Evolutionary conservation across 1,140 invertebrate species (phyloP).

Genomic region (Samia ricini): DNA sequence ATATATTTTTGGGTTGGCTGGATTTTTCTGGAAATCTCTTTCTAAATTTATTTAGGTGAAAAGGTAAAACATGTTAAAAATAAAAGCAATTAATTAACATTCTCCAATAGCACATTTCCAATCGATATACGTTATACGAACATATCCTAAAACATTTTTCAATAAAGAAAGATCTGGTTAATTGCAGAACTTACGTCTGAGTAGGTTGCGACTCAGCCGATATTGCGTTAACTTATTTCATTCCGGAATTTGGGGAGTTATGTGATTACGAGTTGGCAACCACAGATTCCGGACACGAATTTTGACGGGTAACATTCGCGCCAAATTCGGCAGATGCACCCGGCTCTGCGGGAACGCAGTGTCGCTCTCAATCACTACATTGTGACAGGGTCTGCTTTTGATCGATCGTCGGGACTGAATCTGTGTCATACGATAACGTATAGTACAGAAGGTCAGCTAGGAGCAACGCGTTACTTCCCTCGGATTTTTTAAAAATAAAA

Average conservation of each 20-base stretch:
- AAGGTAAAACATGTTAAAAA: too few species aligned
- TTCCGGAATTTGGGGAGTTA: not conserved
- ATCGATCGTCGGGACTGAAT: conserved; percentile 35
- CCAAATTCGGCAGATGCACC: conserved; percentile 48
- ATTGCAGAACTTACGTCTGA: too few species aligned
- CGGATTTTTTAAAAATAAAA: too few species aligned
- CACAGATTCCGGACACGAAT: conserved; percentile 12
- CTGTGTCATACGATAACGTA: not conserved
- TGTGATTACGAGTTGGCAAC: not conserved
- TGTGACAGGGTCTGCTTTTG: conserved; percentile 39
- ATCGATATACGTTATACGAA: too few species aligned
- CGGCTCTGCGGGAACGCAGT: conserved; percentile 15
- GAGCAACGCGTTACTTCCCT: not conserved
- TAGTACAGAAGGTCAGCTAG: not conserved
- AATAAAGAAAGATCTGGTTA: too few species aligned
- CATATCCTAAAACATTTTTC: too few species aligned
- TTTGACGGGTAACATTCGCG: conserved; percentile 23
- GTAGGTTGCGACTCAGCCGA: too few species aligned
- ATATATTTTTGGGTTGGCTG: too few species aligned
- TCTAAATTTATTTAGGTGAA: too few species aligned
- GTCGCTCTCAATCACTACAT: conserved; percentile 34
- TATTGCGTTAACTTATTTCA: not conserved
- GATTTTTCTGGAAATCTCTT: too few species aligned
- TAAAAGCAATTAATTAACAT: too few species aligned
- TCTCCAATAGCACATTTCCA: too few species aligned